These are phyloP conservation scores for Drosophila putrida DNA, from an alignment of 2,888 invertebrate species.

Conservation along the genomic window DNA sequence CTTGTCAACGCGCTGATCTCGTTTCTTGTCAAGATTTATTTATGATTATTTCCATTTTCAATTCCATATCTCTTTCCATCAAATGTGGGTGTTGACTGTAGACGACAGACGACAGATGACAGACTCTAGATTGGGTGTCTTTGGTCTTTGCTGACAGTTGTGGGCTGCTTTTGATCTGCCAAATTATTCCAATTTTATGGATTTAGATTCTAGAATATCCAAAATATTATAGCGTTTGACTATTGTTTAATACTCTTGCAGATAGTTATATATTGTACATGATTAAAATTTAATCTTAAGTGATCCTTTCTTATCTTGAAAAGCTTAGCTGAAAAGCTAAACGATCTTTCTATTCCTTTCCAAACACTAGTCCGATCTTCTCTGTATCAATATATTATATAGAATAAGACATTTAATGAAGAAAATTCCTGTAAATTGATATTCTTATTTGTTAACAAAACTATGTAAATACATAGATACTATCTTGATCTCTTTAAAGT, in stretches of 20 bases:
- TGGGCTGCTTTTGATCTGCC: constrained; percentile 12
- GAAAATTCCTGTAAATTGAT: too few relatives aligned
- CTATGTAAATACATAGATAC: neutral
- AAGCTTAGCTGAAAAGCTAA: too few relatives aligned
- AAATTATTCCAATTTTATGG: constrained; percentile 1
- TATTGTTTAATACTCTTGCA: neutral
- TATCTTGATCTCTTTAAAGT: neutral
- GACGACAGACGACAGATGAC: neutral
- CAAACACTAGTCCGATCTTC: too few relatives aligned
- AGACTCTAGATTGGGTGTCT: neutral
- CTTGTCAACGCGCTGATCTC: constrained; percentile 65
- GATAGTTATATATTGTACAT: too few relatives aligned
- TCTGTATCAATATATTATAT: too few relatives aligned
- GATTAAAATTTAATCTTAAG: too few relatives aligned
- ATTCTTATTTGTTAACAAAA: too few relatives aligned
- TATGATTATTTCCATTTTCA: constrained; percentile 38
- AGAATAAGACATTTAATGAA: too few relatives aligned
- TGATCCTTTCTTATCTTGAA: too few relatives aligned
- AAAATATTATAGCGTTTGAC: neutral
- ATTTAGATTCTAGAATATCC: neutral
- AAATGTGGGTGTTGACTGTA: constrained; percentile 42
- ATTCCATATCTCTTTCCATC: constrained; percentile 15
- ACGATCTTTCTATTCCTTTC: too few relatives aligned
- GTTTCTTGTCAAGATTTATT: constrained; percentile 58
- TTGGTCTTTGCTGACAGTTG: constrained; percentile 2